Conservation (phyloP, 2,113 vertebrate genomes). For the Campylomormyrus tamandua region DNA sequence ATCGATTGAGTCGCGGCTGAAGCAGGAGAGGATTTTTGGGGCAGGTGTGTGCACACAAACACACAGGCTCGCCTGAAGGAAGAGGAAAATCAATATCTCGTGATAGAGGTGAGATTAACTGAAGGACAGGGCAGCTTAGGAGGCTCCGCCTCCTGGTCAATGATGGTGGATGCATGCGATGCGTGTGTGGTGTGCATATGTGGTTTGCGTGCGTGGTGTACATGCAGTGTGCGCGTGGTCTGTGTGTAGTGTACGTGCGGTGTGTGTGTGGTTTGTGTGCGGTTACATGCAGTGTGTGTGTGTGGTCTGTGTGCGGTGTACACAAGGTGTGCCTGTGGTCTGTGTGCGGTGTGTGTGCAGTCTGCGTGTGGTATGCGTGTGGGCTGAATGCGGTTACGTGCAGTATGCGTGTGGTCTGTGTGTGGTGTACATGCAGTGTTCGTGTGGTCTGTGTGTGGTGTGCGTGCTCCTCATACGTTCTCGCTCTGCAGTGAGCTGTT, state of each 20-base stretch:
- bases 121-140: conserved; percentile 19
- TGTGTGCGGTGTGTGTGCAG: too few relatives aligned
- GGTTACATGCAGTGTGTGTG: too few relatives aligned
- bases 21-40: background rate
- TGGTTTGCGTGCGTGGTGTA: background rate
- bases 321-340: too few relatives aligned
- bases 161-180: conserved; percentile 12
- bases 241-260: background rate
- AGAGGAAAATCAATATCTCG: conserved; percentile 26
- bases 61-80: background rate
- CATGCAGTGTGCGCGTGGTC: background rate
- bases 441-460: background rate
- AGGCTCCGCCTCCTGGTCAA: conserved; percentile 26
- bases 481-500: background rate
- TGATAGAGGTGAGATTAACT: conserved; percentile 35
- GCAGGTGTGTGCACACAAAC: background rate
- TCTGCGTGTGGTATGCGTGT: background rate
- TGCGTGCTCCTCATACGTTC: background rate
- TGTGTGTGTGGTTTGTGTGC: background rate
- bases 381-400: too few relatives aligned
- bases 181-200: background rate
- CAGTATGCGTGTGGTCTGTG: too few relatives aligned
- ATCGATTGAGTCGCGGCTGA: background rate
- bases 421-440: too few relatives aligned
- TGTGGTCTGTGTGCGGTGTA: background rate